Base-by-base conservation (phyloP, 2,113 vertebrate genomes). In the Sturnira hondurensis region DNA sequence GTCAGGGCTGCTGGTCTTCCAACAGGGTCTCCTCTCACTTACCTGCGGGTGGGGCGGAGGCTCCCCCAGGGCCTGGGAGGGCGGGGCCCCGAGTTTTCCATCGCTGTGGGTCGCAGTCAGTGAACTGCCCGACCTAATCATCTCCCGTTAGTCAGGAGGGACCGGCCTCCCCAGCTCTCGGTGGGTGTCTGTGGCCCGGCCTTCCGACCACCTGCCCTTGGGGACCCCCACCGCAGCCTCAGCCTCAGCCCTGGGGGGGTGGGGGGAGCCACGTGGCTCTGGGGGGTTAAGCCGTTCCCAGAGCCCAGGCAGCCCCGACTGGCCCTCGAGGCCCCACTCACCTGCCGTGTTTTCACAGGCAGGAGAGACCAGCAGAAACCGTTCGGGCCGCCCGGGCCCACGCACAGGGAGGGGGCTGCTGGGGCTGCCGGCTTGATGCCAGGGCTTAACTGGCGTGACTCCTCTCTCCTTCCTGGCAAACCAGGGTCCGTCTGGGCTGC, bases 281-380 rank as follows among this genome's bases (percentile, higher is more conserved):
- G 81, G 36, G 90, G 92, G 96, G 92, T 92, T 95, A 95, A 96
- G 97, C 95, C 68, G 96, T 96, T 96, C 94, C 1, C 86, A 81
- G 95, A 97, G 98, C 96, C 86, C 96, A 76, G 97, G 96, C 98
- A 98, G 98, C 97, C 98, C 85, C 65, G 96, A 96, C 97, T 45
- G 63, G 98, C 98, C 98, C 96, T 63, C 1, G 73, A 95, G 96
- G 97, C 97, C 95, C 97, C 84, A 92, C 97, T 98, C 97, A 98
- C 98, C 96, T 1, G 96, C 87, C 95, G 98, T 98, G 98, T 99
- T 98, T 98, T 98, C 97, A 65, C 93, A 98, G 93, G 98, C 97
- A 99, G 98, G 99, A 98, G 99, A 98, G 98, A 98, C 97, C 98
- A 98, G 97, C 92, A 96, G 97, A 97, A 97, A 98, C 96, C 97